phyloP scores from a whole-genome alignment of 2,113 vertebrate species.

The Pseudopipra pipra region DNA sequence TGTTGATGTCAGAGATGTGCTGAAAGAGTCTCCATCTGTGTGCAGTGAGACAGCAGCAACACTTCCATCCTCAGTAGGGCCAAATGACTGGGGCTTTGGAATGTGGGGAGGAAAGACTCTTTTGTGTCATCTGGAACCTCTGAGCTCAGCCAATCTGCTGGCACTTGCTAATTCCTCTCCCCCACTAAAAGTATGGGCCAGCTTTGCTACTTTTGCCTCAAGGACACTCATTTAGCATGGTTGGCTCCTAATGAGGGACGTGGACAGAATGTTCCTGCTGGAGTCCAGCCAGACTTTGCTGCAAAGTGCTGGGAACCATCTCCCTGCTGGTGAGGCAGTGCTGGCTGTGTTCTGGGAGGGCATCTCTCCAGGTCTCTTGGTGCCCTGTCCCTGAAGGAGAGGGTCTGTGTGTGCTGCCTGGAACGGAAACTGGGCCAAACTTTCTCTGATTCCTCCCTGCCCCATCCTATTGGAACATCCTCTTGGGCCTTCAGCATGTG shows the following conservation, averaged over 20 bases:
- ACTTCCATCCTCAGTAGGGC: background rate
- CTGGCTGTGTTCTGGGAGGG: background rate
- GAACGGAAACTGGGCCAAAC: background rate
- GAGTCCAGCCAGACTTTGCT: background rate
- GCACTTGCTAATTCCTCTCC: background rate
- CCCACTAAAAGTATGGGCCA: background rate
- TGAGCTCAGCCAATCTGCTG: background rate
- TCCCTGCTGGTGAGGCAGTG: background rate
- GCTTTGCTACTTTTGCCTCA: background rate
- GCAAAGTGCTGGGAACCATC: background rate
- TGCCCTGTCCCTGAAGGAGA: background rate
- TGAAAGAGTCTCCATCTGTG: background rate
- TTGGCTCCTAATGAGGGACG: background rate
- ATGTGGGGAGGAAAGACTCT: background rate
- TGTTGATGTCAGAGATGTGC: background rate
- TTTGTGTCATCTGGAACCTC: background rate
- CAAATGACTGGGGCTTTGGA: background rate
- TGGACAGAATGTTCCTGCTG: background rate
- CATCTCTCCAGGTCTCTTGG: background rate
- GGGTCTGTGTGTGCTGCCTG: background rate
- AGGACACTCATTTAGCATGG: background rate
- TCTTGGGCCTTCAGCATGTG: background rate
- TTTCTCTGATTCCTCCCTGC: background rate
- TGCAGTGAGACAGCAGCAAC: background rate
- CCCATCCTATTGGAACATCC: background rate